phyloP scores from a whole-genome alignment of 2,888 invertebrate species.

The Adineta ricciae region DNA sequence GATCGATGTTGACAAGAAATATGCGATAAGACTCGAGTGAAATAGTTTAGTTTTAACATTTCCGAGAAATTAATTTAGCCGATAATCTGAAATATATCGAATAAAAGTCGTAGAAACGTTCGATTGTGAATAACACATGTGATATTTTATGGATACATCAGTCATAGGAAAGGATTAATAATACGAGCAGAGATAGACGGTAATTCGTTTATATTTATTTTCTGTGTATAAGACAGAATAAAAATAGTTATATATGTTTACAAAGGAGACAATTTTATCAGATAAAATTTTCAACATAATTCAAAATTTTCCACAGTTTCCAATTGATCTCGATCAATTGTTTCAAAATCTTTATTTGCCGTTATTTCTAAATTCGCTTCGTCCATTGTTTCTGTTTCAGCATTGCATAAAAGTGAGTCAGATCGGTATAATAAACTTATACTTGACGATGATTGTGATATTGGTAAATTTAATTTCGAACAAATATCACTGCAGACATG shows the following conservation, averaged over 20 bases:
- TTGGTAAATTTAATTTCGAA: neutral
- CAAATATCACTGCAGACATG: slow-evolving; percentile 12
- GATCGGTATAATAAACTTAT: neutral
- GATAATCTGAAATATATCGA: no score
- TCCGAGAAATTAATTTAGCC: no score
- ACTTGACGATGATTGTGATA: neutral
- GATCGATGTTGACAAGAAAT: neutral
- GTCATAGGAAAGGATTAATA: neutral
- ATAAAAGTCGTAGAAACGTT: no score
- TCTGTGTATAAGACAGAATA: neutral
- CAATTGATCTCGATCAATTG: neutral
- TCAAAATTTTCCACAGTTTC: neutral
- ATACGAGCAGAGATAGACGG: neutral
- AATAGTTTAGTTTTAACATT: no score
- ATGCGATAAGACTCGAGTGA: no score
- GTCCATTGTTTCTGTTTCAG: neutral
- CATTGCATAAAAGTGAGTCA: neutral
- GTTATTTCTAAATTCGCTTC: neutral
- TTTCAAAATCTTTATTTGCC: neutral
- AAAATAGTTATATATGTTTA: neutral
- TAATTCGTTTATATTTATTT: no score
- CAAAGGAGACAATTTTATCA: neutral
- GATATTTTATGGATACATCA: neutral
- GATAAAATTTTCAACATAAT: neutral
- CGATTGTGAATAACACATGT: no score